These are phyloP conservation scores for Butastur rufipennis DNA, from an alignment of 2,113 vertebrate genomes.

Conservation along the genomic window DNA sequence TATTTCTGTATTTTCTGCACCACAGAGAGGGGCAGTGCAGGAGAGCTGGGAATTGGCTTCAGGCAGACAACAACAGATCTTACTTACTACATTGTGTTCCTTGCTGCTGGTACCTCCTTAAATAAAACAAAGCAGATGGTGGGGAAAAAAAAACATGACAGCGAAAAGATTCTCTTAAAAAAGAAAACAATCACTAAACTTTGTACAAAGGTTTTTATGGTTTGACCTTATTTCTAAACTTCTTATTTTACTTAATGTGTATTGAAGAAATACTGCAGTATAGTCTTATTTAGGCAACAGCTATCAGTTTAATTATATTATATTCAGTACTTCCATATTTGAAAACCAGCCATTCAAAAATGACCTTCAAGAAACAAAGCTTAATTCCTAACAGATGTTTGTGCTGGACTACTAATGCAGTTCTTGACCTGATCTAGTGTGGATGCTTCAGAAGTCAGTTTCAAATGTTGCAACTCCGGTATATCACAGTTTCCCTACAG, in stretches of 20 bases:
- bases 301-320: not conserved
- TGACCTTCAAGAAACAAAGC: not conserved
- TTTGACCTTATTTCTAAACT: not conserved
- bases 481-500: not conserved
- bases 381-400: not conserved
- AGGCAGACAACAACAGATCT: not conserved
- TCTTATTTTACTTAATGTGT: not conserved
- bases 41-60: not conserved
- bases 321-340: not conserved
- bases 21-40: not conserved
- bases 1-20: not conserved
- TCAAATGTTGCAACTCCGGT: not conserved
- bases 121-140: slow-evolving; percentile 5
- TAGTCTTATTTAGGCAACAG: not conserved
- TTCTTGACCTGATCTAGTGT: not conserved
- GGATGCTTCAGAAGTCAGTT: not conserved
- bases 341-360: not conserved
- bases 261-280: not conserved
- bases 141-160: not conserved
- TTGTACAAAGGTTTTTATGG: not conserved
- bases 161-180: not conserved
- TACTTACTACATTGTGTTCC: not conserved
- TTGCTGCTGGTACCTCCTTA: slow-evolving; percentile 9
- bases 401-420: not conserved
- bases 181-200: not conserved